Base-by-base conservation (phyloP, 2,888 invertebrate genomes). In the Malacosoma neustria region DNA sequence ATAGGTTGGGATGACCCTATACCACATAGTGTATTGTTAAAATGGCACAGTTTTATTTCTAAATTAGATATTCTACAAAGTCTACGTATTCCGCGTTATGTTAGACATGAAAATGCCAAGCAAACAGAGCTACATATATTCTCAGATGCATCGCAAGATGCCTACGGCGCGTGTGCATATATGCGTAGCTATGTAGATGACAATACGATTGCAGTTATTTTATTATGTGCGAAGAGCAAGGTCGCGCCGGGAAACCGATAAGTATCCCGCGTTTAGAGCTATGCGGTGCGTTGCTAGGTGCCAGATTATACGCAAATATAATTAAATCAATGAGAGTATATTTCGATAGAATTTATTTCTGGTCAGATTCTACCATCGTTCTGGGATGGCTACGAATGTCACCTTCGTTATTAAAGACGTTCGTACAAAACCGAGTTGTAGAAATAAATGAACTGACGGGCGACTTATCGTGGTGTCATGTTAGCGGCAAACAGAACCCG, bases 361-460 rank as follows among this genome's bases (percentile, higher is more conserved):
- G 55, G 54, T 40, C 35, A 9, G 54, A 59, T 32, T 56, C 55
- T 1, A 50, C 43, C 2, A 46, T 57, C 29, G 53, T 54, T 1
- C 33, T 57, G 2, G 39, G 51, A 4, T 57, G 56, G 55, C 32
- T 55, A 4, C 7, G 30, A 4, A 36, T 41, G 3, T 13, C 42
- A 3, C 33, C 49, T 11, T 35, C 7, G 14, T 14, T 11, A 4
- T 31, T 36, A 30, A 30, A 36, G 14, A 14, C 30, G 5, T 36
- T 31, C 12, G 35, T 36, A 11, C 11, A 11, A 11, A 36, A 36
- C 30, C 12, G 35, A n/a, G 11, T 35, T 11, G 11, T 11, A 30
- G 35, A 35, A 14, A 35, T 35, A n/a, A 13, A n/a, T 6, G 14
- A 30, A 9, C 13, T 13, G 9, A 30, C 30, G 11, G n/a, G 13